These are phyloP conservation scores for Zonotrichia albicollis DNA, from an alignment of 2,797 vertebrate genomes.

Conservation along the genomic window DNA sequence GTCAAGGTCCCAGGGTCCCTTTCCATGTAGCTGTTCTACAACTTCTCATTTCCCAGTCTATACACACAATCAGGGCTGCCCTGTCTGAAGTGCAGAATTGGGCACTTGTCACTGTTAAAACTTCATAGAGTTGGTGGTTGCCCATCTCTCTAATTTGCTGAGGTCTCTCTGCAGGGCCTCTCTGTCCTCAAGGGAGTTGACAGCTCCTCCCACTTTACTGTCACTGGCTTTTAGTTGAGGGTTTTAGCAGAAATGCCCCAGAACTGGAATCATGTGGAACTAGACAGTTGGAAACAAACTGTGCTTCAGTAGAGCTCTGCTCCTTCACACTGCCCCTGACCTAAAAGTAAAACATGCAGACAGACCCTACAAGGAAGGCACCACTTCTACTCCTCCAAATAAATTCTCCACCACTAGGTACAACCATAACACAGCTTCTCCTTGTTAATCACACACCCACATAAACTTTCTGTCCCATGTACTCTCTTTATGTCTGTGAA, in stretches of 20 bases:
- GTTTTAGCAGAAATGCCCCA: not conserved
- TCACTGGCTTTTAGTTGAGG: not conserved
- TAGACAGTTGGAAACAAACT: not conserved
- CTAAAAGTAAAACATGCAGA: not conserved
- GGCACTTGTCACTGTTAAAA: not conserved
- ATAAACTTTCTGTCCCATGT: not conserved
- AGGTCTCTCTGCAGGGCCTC: not conserved
- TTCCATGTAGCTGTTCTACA: not conserved
- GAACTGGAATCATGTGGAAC: not conserved
- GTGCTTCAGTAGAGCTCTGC: not conserved
- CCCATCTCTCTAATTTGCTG: not conserved
- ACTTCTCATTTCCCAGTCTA: not conserved
- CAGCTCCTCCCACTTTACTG: not conserved
- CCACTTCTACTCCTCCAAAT: not conserved
- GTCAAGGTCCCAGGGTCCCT: not conserved
- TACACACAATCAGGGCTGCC: not conserved
- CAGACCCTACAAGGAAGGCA: not conserved
- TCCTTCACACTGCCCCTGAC: not conserved
- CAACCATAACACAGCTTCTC: not conserved
- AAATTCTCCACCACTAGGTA: not conserved
- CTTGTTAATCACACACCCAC: not conserved
- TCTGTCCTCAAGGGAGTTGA: not conserved
- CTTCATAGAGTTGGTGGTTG: not conserved
- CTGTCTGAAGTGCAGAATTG: not conserved
- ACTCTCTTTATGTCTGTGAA: not conserved